These are phyloP conservation scores for Cecropterus lyciades DNA, from an alignment of 1,140 invertebrate genomes.

Conservation along the genomic window DNA sequence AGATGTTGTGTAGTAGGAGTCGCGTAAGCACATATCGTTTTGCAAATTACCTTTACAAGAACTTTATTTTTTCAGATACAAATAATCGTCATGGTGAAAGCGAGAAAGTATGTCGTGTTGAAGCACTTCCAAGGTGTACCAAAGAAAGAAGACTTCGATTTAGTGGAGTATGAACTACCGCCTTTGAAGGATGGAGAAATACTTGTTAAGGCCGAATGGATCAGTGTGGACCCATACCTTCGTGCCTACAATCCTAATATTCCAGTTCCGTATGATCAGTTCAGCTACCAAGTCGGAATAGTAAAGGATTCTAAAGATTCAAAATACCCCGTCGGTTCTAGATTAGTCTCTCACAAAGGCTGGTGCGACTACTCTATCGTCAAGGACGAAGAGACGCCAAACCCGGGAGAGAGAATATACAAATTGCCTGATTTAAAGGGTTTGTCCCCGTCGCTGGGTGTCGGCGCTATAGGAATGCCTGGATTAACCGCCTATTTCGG, in stretches of 20 bases:
- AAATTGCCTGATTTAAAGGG: slow-evolving; percentile 37
- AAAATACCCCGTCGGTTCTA: slow-evolving; percentile 84
- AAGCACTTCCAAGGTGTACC: slow-evolving; percentile 69
- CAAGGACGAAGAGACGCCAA: slow-evolving; percentile 36
- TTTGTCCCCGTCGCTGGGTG: slow-evolving; percentile 25
- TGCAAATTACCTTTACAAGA: background rate
- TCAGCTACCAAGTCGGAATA: slow-evolving; percentile 64
- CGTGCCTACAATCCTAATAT: slow-evolving; percentile 47
- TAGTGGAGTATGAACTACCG: slow-evolving; percentile 66
- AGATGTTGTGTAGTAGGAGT: too few species aligned
- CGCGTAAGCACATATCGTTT: too few species aligned
- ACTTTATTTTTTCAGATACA: slow-evolving; percentile 21
- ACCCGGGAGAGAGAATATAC: slow-evolving; percentile 14
- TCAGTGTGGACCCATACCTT: slow-evolving; percentile 84
- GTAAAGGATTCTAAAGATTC: slow-evolving; percentile 40
- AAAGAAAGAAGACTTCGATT: slow-evolving; percentile 66
- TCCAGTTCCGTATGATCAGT: slow-evolving; percentile 60
- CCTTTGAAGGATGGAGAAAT: slow-evolving; percentile 65
- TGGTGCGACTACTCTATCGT: slow-evolving; percentile 84
- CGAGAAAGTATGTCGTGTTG: slow-evolving; percentile 62
- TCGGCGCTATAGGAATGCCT: slow-evolving; percentile 37
- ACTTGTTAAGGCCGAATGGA: slow-evolving; percentile 74
- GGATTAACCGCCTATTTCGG: slow-evolving; percentile 37
- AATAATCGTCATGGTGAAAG: slow-evolving; percentile 49
- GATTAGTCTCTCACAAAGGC: slow-evolving; percentile 84